Conservation (phyloP, 2,888 invertebrate species). For the Ichneumoninae sp. region DNA sequence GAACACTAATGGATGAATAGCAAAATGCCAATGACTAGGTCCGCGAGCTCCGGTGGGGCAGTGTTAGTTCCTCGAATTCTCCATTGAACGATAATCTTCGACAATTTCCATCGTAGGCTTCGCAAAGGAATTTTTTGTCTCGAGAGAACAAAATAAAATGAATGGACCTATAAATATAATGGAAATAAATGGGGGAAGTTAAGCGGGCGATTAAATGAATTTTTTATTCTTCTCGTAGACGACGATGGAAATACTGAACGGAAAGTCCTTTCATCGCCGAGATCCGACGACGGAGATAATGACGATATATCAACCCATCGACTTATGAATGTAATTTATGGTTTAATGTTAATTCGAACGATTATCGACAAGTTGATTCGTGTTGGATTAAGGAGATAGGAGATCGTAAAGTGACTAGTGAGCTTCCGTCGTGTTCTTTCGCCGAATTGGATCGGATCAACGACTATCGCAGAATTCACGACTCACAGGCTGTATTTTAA, state of each 20-base stretch:
- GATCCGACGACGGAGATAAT: neutral
- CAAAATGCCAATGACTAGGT: slow-evolving; percentile 15
- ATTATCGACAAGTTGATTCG: neutral
- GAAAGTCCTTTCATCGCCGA: neutral
- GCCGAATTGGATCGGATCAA: slow-evolving; percentile 3
- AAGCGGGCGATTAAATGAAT: neutral
- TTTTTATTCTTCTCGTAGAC: neutral
- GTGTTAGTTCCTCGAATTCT: neutral
- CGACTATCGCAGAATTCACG: neutral
- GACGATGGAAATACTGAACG: neutral
- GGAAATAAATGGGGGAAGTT: neutral
- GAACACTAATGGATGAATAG: neutral
- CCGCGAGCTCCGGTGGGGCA: neutral
- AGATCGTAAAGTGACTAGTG: neutral
- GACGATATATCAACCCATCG: slow-evolving; percentile 5
- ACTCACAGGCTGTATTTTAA: too few relatives aligned
- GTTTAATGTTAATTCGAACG: slow-evolving; percentile 19
- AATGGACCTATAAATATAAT: neutral
- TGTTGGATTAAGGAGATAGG: neutral
- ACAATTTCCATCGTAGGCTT: slow-evolving; percentile 6
- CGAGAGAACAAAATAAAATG: neutral
- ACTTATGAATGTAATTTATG: neutral
- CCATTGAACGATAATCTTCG: neutral
- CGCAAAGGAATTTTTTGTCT: neutral
- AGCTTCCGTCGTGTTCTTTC: neutral